Evolutionary conservation across 2,888 invertebrate species (phyloP), one percentile per base, ranked within the genome.

Genomic region (Rosalia funebris): DNA sequence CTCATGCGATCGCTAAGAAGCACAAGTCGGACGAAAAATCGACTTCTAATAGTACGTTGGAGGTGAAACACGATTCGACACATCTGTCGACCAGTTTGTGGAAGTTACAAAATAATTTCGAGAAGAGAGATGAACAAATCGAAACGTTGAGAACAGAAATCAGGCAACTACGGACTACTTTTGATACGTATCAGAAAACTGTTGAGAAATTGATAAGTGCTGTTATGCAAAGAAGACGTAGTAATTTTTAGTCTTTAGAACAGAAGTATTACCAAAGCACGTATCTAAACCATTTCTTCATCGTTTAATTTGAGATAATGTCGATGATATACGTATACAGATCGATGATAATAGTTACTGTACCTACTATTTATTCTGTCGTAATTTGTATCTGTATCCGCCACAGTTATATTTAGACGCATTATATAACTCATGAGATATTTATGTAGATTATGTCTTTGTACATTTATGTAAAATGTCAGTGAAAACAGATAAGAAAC

Each of bases 1-100:
- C 93, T 3, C 90, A 92, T 75, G 91, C 92, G 71, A 89, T 93
- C 36, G 92, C 92, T 0, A 90, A 90, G 75, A 87, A 88, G 81
- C 84, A 90, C 44, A 91, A 90, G 75, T 85, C 88, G 73, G 87
- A 88, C 70, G 86, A 87, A 1, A 87, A 88, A 71, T 89, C 89
- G 0, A 86, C 89, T 65, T 88, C 89, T 70, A 88, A 87, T 71
- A 89, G 88, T 69, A 87, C 87, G 41, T 66, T 74, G 63, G 80
- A 80, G 56, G 76, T 77, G 34, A 68, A 69, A 17, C 75, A 72
- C 50, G 78, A 79, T 42, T 64, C 74, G 17, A n/a, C n/a, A n/a
- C 74, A 75, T 14, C 73, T 73, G 62, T 68, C 85, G 0, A 84
- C 85, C 1, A 81, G 80, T 31, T 75, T 89, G 69, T 85, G 85